Evolutionary conservation across 2,888 invertebrate genomes (phyloP).

Genomic region (Spatulosminthurus flaviceps): DNA sequence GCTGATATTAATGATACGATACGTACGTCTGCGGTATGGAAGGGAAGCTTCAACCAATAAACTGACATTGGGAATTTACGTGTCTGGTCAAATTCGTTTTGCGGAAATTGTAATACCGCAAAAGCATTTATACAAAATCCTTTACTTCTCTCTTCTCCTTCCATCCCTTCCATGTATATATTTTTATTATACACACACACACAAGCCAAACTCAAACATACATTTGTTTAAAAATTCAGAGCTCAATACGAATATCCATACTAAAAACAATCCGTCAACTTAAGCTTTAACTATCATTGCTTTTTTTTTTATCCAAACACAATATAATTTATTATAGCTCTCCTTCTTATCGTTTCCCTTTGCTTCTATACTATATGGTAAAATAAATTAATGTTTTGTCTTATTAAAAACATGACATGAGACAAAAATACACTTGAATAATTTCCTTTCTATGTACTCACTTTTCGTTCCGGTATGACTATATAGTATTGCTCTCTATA

Average conservation of each 20-base stretch:
- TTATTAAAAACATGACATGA: conserved; percentile 4
- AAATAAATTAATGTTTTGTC: too few relatives aligned
- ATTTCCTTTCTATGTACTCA: neutral
- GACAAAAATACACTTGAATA: conserved; percentile 16
- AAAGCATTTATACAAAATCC: conserved; percentile 3
- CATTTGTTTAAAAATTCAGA: too few relatives aligned
- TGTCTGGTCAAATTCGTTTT: conserved; percentile 16
- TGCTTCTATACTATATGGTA: too few relatives aligned
- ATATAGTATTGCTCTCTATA: neutral
- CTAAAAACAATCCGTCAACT: too few relatives aligned
- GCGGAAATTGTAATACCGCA: conserved; percentile 21
- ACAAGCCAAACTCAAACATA: neutral
- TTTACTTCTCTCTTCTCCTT: neutral
- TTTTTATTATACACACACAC: too few relatives aligned
- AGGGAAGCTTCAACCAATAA: conserved; percentile 13
- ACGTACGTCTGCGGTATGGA: conserved; percentile 20
- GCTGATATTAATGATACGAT: neutral
- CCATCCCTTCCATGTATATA: neutral
- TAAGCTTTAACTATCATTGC: too few relatives aligned
- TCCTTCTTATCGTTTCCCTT: too few relatives aligned
- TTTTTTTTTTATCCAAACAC: too few relatives aligned
- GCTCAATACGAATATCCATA: too few relatives aligned
- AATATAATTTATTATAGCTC: too few relatives aligned
- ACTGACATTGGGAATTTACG: conserved; percentile 25
- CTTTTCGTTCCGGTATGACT: neutral